Evolutionary conservation across 1,140 invertebrate species (phyloP).

Genomic region (Maniola jurtina): DNA sequence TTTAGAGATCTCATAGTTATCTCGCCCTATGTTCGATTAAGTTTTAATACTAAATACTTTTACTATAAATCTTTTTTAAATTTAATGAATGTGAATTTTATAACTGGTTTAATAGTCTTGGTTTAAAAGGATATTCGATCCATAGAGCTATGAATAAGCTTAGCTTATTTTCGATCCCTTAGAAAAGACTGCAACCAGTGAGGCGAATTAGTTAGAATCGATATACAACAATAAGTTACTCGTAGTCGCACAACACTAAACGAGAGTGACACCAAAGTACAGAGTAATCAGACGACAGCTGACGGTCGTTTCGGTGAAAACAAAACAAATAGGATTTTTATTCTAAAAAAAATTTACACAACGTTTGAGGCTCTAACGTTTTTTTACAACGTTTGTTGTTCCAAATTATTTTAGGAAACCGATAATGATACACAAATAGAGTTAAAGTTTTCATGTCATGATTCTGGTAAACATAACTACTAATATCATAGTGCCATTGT

Average conservation of each 20-base stretch:
- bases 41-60: no score
- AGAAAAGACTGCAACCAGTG: not conserved
- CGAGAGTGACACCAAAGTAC: slow-evolving; percentile 24
- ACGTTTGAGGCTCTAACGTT: slow-evolving; percentile 38
- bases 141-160: no score
- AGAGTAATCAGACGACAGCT: slow-evolving; percentile 64
- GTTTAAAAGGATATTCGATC: not conserved
- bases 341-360: slow-evolving; percentile 43
- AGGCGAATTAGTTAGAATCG: slow-evolving; percentile 1
- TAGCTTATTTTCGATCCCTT: no score
- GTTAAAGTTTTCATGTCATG: no score
- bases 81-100: no score
- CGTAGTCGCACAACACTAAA: slow-evolving; percentile 3
- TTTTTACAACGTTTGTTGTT: slow-evolving; percentile 28
- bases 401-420: not conserved
- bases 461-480: no score
- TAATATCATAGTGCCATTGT: no score
- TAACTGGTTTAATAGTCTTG: no score
- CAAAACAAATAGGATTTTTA: slow-evolving; percentile 55
- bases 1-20: no score
- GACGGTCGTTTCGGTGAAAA: slow-evolving; percentile 60
- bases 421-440: not conserved
- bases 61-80: no score
- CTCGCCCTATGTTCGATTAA: no score
- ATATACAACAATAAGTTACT: not conserved